Evolutionary conservation across 1,140 invertebrate genomes (phyloP).

Genomic region (Plodia interpunctella): DNA sequence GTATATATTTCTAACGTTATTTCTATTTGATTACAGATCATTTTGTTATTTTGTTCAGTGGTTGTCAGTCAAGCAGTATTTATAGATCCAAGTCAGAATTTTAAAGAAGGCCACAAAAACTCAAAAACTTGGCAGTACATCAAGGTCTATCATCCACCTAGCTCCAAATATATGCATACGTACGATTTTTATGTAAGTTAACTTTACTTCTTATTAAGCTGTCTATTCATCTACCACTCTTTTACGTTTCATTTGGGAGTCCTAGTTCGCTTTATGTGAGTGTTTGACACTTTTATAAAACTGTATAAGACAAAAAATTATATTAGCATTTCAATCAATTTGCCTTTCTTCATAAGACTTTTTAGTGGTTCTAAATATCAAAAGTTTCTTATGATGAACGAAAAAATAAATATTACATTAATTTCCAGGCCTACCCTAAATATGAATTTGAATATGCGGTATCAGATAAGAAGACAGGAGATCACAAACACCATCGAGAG

Average conservation of each 20-base stretch:
- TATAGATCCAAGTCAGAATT: slow-evolving; percentile 29
- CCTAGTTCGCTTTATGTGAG: no score
- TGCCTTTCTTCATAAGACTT: no score
- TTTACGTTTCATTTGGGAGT: no score
- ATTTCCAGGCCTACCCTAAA: slow-evolving; percentile 70
- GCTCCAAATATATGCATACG: slow-evolving; percentile 31
- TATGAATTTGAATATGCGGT: slow-evolving; percentile 78
- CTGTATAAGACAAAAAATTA: no score
- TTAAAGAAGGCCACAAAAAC: slow-evolving; percentile 21
- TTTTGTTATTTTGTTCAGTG: slow-evolving; percentile 42
- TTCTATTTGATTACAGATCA: slow-evolving; percentile 34
- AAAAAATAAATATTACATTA: not conserved
- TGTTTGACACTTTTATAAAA: no score
- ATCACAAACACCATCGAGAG: slow-evolving; percentile 76
- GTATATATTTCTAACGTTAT: no score
- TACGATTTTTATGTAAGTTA: slow-evolving; percentile 54
- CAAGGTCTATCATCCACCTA: slow-evolving; percentile 47
- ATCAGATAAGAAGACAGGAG: slow-evolving; percentile 76
- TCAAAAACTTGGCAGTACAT: slow-evolving; percentile 41
- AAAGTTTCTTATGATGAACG: no score
- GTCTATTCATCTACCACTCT: no score
- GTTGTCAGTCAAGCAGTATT: slow-evolving; percentile 39
- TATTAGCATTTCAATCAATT: no score
- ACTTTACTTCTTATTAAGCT: no score
- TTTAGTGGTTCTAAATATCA: no score